Percentiles rank a stretch among this genome's conserved stretches.
Evolutionary conservation across 35 echinoderm and acorn worm species (phyloP).

Genomic region (Ophioderma brevispina): DNA sequence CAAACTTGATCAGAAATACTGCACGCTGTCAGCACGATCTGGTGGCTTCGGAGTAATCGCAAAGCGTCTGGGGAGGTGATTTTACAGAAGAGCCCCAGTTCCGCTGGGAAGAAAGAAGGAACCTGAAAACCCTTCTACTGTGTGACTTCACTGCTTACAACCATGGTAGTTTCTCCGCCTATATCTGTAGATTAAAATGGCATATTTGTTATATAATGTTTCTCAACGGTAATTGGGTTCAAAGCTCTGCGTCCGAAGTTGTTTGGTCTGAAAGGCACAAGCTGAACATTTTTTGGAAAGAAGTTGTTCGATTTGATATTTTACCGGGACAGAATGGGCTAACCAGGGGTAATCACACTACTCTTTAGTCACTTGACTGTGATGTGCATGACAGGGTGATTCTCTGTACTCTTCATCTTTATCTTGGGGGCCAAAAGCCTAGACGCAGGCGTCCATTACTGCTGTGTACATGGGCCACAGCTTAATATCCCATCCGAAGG

Average conservation of each 20-base stretch:
- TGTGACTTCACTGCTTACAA: neutral
- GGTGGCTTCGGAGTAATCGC: conserved; percentile 51
- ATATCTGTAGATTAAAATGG: neutral
- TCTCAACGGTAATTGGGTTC: neutral
- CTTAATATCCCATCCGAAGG: too few relatives aligned
- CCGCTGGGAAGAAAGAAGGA: neutral
- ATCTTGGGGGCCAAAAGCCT: too few relatives aligned
- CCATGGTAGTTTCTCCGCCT: neutral
- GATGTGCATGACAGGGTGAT: too few relatives aligned
- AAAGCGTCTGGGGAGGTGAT: conserved; percentile 48
- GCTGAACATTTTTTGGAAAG: too few relatives aligned
- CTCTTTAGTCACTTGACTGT: neutral
- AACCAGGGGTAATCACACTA: neutral
- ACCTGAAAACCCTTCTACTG: neutral
- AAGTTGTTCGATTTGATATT: too few relatives aligned
- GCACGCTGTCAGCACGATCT: conserved; percentile 54
- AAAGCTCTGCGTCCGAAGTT: neutral
- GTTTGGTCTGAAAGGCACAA: too few relatives aligned
- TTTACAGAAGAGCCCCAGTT: conserved; percentile 39
- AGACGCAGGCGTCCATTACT: too few relatives aligned
- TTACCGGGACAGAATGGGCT: neutral
- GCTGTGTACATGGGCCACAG: too few relatives aligned
- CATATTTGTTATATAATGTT: neutral
- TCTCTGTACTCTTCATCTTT: too few relatives aligned
- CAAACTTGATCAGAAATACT: conserved; percentile 48